These are phyloP conservation scores for Nowickia ferox DNA, from an alignment of 2,888 invertebrate species.

Conservation along the genomic window DNA sequence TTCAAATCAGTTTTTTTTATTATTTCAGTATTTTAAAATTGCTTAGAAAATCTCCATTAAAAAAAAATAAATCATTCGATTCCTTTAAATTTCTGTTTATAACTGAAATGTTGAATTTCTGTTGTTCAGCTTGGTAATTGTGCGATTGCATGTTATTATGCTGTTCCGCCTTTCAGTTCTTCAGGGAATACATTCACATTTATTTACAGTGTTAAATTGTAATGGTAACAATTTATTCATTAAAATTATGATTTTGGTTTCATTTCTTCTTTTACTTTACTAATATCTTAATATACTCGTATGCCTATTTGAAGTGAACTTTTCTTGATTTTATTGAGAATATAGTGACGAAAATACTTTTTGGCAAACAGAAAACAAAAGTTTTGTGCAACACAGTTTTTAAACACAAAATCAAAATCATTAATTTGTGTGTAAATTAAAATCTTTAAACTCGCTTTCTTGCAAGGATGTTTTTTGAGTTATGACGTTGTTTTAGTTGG, in stretches of 20 bases:
- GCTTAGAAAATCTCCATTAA: too few relatives aligned
- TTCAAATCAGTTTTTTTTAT: too few relatives aligned
- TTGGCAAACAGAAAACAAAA: too few relatives aligned
- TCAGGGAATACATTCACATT: conserved; percentile 30
- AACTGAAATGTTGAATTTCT: background rate
- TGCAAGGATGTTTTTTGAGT: too few relatives aligned
- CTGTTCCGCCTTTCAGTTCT: conserved; percentile 18
- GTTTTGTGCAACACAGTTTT: too few relatives aligned
- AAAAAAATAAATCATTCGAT: background rate
- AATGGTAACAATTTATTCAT: conserved; percentile 25
- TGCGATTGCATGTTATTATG: conserved; percentile 56
- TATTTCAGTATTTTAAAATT: too few relatives aligned
- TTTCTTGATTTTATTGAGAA: too few relatives aligned
- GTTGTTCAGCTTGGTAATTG: conserved; percentile 48
- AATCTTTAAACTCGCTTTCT: too few relatives aligned
- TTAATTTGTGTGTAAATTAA: too few relatives aligned
- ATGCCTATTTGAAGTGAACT: background rate
- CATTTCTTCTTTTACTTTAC: background rate
- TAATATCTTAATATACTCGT: background rate
- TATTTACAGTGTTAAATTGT: conserved; percentile 19
- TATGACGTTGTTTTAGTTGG: too few relatives aligned
- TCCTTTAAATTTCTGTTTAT: conserved; percentile 10
- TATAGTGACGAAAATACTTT: too few relatives aligned
- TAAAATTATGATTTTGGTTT: background rate
- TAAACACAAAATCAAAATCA: too few relatives aligned